These are phyloP conservation scores for Drosophila sproati DNA, from an alignment of 1,140 invertebrate genomes.

Conservation along the genomic window DNA sequence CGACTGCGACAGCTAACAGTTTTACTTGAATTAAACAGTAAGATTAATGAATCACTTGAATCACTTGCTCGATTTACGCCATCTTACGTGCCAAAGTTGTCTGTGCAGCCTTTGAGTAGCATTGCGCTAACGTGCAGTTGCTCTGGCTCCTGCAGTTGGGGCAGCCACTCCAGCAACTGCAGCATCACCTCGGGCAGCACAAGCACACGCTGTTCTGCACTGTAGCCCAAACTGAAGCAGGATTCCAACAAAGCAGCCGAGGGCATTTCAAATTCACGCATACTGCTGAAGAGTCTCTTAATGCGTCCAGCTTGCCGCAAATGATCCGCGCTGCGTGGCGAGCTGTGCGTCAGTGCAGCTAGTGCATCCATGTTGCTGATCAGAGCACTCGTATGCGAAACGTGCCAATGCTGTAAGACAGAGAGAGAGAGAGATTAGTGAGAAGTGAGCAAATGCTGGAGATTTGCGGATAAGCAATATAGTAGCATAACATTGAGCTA, in stretches of 20 bases:
- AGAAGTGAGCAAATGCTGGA: neutral
- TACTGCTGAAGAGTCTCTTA: slow-evolving; percentile 76
- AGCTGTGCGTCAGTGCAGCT: slow-evolving; percentile 56
- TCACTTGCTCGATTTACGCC: neutral
- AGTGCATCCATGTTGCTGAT: slow-evolving; percentile 69
- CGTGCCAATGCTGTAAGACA: slow-evolving; percentile 62
- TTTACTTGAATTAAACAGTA: slow-evolving; percentile 75
- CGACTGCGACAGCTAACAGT: slow-evolving; percentile 82
- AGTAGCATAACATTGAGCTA: too few species aligned
- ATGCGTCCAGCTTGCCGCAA: slow-evolving; percentile 59
- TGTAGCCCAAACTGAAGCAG: slow-evolving; percentile 84
- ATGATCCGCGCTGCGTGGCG: slow-evolving; percentile 47
- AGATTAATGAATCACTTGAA: neutral
- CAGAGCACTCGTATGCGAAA: slow-evolving; percentile 54
- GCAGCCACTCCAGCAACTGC: slow-evolving; percentile 81
- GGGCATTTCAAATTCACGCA: slow-evolving; percentile 77
- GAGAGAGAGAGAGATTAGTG: neutral
- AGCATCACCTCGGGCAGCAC: slow-evolving; percentile 75
- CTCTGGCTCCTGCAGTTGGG: slow-evolving; percentile 80
- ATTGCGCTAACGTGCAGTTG: slow-evolving; percentile 84
- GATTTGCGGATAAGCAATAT: neutral
- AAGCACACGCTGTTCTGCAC: slow-evolving; percentile 69
- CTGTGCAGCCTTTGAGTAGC: slow-evolving; percentile 84
- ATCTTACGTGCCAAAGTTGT: slow-evolving; percentile 84
- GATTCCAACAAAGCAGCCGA: slow-evolving; percentile 77